A percentile compares a stretch with the other conserved stretches of the same genome.
Conservation (phyloP, 2,113 vertebrate genomes). For the Deroptyus accipitrinus region DNA sequence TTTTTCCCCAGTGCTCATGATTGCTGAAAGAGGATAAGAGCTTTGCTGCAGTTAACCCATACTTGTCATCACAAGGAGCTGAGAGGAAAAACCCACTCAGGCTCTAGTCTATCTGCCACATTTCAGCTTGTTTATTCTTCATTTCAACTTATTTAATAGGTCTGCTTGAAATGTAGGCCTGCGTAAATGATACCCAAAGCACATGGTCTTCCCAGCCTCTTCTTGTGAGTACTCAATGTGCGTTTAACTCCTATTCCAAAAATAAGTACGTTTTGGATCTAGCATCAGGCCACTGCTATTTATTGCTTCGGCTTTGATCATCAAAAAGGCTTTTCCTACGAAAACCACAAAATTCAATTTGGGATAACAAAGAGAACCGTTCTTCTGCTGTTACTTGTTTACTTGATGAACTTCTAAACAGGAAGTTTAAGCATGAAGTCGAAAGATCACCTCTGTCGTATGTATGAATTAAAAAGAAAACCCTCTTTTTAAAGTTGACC, state of each 20-base stretch:
- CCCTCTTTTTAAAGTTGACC: not conserved
- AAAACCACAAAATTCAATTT: conserved; percentile 36
- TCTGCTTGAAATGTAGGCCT: not conserved
- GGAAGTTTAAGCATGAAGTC: not conserved
- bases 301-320: conserved; percentile 53
- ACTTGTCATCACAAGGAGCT: not conserved
- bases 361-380: conserved; percentile 25
- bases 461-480: not conserved
- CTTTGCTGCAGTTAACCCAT: conserved; percentile 48
- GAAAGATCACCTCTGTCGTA: not conserved
- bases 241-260: not conserved
- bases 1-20: conserved; percentile 46
- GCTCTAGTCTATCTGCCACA: not conserved
- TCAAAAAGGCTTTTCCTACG: conserved; percentile 26
- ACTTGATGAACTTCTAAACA: conserved; percentile 35
- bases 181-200: not conserved
- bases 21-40: conserved; percentile 64
- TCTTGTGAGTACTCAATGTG: not conserved
- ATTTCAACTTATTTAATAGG: not conserved
- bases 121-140: conserved; percentile 11
- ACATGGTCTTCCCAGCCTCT: not conserved
- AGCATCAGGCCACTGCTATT: conserved; percentile 8
- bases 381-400: not conserved
- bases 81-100: not conserved
- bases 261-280: conserved; percentile 5